Evolutionary conservation across 2,797 vertebrate genomes (phyloP), one percentile per base, ranked within the genome.

Genomic region (Pelodytes ibericus): DNA sequence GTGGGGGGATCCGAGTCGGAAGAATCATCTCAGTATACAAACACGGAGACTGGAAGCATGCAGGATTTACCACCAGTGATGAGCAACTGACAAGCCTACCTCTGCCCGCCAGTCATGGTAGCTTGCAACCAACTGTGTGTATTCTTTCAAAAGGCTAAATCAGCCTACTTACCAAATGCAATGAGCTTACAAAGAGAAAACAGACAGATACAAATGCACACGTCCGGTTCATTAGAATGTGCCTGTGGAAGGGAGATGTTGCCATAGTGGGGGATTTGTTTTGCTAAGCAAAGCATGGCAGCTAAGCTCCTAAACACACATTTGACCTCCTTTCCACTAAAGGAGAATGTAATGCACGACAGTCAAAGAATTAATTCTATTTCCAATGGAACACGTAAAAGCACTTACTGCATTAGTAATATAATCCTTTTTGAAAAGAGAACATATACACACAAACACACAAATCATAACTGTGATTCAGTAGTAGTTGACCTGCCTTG

Each of bases 141-240:
- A 41, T 58, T 62, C 47, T 31, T 31, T 76, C 27, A 10, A 22
- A 58, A 62, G 44, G 27, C 18, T 44, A 70, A 76, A 70, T 47
- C 66, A 18, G 74, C 24, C 39, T 63, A 76, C 64, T 60, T 57
- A 62, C 65, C 41, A 69, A 59, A 68, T 20, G 56, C 65, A 16
- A 49, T 47, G 67, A 68, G 39, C 56, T 18, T 61, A 60, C 73
- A 75, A 69, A 36, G 27, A 60, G 29, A 64, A 59, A 53, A 60
- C 72, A 47, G 53, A 60, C 72, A 47, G 62, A 64, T 67, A 68
- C 65, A 51, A 75, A 69, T 69, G 29, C 58, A 61, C 53, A 59
- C 36, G 66, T 44, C 74, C 66, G 70, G 59, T 63, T 70, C 58
- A 70, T 76, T 76, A 70, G 66, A 62, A 75, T 41, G 74, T 75